Base-by-base conservation (phyloP, 2,888 invertebrate species). In the Pristionchus exspectatus region DNA sequence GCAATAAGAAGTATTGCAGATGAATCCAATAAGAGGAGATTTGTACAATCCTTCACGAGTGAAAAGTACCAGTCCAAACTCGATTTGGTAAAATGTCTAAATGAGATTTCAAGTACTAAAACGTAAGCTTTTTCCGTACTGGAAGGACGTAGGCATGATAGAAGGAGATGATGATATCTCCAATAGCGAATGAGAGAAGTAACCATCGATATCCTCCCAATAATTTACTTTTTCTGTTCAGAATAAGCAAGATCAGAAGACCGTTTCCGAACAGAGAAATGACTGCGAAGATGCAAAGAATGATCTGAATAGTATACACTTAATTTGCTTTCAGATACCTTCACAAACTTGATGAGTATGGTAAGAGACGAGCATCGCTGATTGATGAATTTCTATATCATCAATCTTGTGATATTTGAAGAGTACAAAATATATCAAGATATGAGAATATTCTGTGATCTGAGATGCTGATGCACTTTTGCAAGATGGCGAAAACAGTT, bases 31-130 rank as follows among this genome's bases (percentile, higher is more conserved):
- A 0, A n/a, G 12, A 12, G 44, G 50, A 3, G 44, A 24, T 33
- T 50, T 10, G 38, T 59, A 59, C 30, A 85, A n/a, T 30, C 59
- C 59, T 10, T 44, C 56, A 21, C 56, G 21, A 27, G 84, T 59
- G 33, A 85, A 85, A 0, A 59, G 21, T 21, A 85, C 84, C 9
- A 59, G 4, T 30, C 84, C 84, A n/a, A 59, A 85, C 12, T 85
- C 81, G 18, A 81, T 54, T 81, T 81, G 81, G 54, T 50, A 81
- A 50, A 81, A 54, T 50, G 54, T 81, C 81, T 81, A n/a, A 81
- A 54, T 33, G 0, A 3, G 9, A 12, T 50, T 50, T 27, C 16
- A 14, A n/a, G n/a, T 27, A 9, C 16, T 27, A 16, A 81, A n/a
- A 0, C 4, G n/a, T 12, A 14, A n/a, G 16, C 9, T 0, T 24